Evolutionary conservation across 2,888 invertebrate genomes (phyloP).

Genomic region (Crepidodera aurea): DNA sequence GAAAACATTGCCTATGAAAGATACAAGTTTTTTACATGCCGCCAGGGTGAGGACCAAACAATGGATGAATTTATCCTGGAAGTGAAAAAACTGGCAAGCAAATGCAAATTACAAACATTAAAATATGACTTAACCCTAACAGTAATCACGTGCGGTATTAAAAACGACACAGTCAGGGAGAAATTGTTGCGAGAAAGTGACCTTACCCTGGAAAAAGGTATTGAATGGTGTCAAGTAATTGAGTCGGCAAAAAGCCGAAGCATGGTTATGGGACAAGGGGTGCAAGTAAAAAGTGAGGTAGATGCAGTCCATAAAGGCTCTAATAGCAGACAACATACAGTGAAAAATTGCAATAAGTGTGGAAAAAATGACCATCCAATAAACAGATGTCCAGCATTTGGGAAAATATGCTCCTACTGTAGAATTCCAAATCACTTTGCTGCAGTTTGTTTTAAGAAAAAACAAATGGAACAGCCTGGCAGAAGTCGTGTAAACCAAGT

Average conservation of each 20-base stretch:
- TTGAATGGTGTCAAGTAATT: too few relatives aligned
- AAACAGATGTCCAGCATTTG: not conserved
- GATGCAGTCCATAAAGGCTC: too few relatives aligned
- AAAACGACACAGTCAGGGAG: constrained; percentile 33
- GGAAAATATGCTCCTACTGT: not conserved
- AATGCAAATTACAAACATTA: constrained; percentile 39
- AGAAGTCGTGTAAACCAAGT: not conserved
- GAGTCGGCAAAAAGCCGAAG: too few relatives aligned
- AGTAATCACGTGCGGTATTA: constrained; percentile 42
- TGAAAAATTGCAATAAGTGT: too few relatives aligned
- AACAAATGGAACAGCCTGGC: not conserved
- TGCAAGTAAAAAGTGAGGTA: too few relatives aligned
- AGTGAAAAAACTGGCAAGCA: constrained; percentile 38
- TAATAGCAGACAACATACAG: too few relatives aligned
- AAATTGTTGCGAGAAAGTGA: constrained; percentile 39
- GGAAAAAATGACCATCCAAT: too few relatives aligned
- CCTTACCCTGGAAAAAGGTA: too few relatives aligned
- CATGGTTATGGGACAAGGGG: too few relatives aligned
- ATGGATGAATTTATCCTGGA: constrained; percentile 43
- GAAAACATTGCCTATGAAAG: constrained; percentile 40
- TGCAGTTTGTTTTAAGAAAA: not conserved
- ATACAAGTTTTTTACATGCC: constrained; percentile 40
- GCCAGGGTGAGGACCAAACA: constrained; percentile 36
- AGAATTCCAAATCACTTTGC: not conserved
- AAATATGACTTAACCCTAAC: constrained; percentile 40